These are phyloP conservation scores for Heterodera filipjevi DNA, from an alignment of 2,888 invertebrate genomes.

Conservation along the genomic window DNA sequence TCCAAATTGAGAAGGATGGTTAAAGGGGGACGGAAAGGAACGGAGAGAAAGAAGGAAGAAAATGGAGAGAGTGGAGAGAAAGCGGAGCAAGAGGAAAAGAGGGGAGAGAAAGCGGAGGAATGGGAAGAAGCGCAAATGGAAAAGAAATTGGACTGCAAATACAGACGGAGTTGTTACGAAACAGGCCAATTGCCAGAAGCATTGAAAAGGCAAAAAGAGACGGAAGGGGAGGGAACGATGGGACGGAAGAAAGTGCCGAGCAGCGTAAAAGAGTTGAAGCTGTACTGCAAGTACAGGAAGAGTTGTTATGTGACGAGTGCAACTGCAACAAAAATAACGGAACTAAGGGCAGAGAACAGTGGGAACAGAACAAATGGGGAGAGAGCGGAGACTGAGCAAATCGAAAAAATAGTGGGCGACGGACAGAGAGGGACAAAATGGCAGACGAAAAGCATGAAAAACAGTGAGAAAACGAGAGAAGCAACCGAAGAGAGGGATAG, in stretches of 20 bases:
- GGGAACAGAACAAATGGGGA: neutral
- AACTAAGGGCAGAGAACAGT: neutral
- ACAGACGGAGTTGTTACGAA: conserved; percentile 59
- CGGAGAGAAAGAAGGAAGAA: neutral
- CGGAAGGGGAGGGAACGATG: conserved; percentile 4
- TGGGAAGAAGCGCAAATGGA: neutral
- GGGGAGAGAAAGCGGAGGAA: neutral
- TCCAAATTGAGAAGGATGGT: neutral
- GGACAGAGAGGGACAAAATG: neutral
- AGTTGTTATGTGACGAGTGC: conserved; percentile 48
- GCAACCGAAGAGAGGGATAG: neutral
- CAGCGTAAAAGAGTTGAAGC: conserved; percentile 42
- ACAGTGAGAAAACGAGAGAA: neutral
- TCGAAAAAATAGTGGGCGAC: neutral
- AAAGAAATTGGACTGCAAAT: conserved; percentile 25
- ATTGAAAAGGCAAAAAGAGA: neutral
- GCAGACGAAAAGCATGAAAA: neutral
- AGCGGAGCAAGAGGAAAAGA: neutral
- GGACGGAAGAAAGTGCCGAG: conserved; percentile 31
- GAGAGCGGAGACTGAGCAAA: neutral
- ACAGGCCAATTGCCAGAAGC: conserved; percentile 52
- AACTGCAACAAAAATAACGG: neutral
- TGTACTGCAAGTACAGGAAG: conserved; percentile 58
- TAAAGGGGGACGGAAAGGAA: neutral
- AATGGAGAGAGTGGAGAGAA: neutral